Percentiles rank a stretch among this genome's conserved stretches.
These are phyloP conservation scores for Thunnus maccoyii DNA, from an alignment of 2,113 vertebrate genomes.

Conservation along the genomic window DNA sequence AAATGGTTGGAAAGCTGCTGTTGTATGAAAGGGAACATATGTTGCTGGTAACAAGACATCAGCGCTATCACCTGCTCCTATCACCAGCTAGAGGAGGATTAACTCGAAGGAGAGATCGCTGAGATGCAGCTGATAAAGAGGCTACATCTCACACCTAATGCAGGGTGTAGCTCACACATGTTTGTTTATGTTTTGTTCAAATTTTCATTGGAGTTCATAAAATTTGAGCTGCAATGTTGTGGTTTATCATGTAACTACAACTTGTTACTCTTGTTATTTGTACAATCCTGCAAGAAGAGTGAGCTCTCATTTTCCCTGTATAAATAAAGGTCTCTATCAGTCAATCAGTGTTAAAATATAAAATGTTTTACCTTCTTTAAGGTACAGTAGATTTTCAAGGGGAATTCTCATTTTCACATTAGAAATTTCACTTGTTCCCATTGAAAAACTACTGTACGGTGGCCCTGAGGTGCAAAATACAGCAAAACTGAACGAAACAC, in stretches of 20 bases:
- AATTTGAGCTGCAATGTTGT: neutral
- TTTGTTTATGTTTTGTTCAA: conserved; percentile 18
- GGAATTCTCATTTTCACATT: too few relatives aligned
- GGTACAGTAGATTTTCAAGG: too few relatives aligned
- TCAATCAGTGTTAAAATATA: neutral
- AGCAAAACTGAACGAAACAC: too few relatives aligned
- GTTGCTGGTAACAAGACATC: conserved; percentile 74
- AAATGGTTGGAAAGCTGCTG: conserved; percentile 75
- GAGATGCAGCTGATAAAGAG: conserved; percentile 74
- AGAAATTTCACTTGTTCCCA: neutral
- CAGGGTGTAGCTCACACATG: conserved; percentile 7
- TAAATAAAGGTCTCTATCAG: neutral
- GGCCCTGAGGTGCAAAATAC: neutral
- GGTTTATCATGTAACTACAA: neutral
- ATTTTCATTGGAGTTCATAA: neutral
- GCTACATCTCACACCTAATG: conserved; percentile 44
- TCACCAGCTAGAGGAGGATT: conserved; percentile 70
- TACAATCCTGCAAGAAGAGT: neutral
- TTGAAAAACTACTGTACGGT: neutral
- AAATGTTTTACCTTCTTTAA: neutral
- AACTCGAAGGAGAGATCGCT: conserved; percentile 70
- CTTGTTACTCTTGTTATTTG: neutral
- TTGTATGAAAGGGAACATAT: conserved; percentile 79
- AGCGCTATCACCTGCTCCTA: conserved; percentile 69
- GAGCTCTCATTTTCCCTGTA: neutral